These are phyloP conservation scores for Anodontia alba DNA, from an alignment of 2,888 invertebrate species.

Conservation along the genomic window DNA sequence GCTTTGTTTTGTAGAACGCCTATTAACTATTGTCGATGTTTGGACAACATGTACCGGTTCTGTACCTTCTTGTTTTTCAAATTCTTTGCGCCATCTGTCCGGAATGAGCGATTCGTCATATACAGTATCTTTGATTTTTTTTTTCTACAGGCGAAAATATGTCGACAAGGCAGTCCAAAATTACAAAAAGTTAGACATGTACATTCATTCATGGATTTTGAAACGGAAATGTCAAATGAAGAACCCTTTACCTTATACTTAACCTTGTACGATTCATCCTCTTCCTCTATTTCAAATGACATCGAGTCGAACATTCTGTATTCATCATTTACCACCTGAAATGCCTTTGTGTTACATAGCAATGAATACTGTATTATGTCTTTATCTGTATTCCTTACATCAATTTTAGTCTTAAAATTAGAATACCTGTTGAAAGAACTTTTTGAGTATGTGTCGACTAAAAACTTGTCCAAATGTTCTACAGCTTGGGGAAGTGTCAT, in stretches of 20 bases:
- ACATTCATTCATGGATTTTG: not conserved
- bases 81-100: conserved; percentile 9
- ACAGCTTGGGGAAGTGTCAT: not conserved
- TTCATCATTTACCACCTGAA: conserved; percentile 10
- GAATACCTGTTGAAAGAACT: not conserved
- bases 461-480: not conserved
- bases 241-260: not conserved
- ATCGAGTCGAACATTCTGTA: not conserved
- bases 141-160: conserved; percentile 12
- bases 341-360: conserved; percentile 5
- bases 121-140: not conserved
- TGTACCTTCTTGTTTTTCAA: not conserved
- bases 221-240: not conserved
- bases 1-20: not conserved
- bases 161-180: conserved; percentile 15
- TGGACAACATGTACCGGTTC: not conserved
- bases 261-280: not conserved
- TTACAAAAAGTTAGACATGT: conserved; percentile 3
- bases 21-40: not conserved
- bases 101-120: conserved; percentile 6
- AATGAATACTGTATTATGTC: conserved; percentile 8
- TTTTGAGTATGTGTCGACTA: conserved; percentile 14
- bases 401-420: conserved; percentile 13
- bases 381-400: conserved; percentile 9
- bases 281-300: not conserved